Conservation (phyloP, 2,888 invertebrate species). For the Papilio gigon region DNA sequence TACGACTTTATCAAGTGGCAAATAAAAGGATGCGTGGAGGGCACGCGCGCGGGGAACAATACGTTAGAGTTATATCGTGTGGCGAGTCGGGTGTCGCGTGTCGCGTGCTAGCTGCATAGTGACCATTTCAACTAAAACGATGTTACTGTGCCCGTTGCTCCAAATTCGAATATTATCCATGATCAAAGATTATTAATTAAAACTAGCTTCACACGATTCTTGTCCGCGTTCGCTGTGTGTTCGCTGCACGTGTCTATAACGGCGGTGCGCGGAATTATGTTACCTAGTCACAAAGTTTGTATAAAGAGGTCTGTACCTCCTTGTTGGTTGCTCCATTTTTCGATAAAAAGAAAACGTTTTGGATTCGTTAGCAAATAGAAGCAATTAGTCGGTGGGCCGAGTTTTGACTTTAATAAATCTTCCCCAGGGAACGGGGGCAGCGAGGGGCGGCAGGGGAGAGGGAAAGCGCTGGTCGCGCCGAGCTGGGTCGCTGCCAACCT, state of each 20-base stretch:
- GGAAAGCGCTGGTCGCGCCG: neutral
- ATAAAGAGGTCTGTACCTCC: neutral
- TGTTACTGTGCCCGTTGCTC: too few species aligned
- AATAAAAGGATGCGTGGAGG: conserved; percentile 13
- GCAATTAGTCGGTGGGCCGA: conserved; percentile 17
- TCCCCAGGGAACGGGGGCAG: conserved; percentile 16
- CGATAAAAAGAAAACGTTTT: neutral
- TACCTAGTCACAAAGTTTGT: neutral
- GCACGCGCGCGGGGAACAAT: neutral
- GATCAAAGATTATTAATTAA: too few species aligned
- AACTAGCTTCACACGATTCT: too few species aligned
- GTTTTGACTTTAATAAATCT: conserved; percentile 27
- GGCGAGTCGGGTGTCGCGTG: neutral
- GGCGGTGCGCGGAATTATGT: too few species aligned
- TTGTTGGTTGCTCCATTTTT: neutral
- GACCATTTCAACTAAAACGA: too few species aligned
- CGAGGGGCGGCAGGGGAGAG: neutral
- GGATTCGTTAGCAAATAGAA: conserved; percentile 23
- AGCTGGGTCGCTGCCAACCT: conserved; percentile 31
- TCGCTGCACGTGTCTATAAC: too few species aligned
- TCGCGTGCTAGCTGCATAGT: too few species aligned
- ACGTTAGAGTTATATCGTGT: neutral
- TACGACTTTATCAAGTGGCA: conserved; percentile 41
- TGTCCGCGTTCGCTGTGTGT: too few species aligned
- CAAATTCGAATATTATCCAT: too few species aligned